A percentile compares a stretch with the other conserved stretches of the same genome.
These are phyloP conservation scores for Metopolophium dirhodum DNA, from an alignment of 1,140 invertebrate species.

Conservation along the genomic window DNA sequence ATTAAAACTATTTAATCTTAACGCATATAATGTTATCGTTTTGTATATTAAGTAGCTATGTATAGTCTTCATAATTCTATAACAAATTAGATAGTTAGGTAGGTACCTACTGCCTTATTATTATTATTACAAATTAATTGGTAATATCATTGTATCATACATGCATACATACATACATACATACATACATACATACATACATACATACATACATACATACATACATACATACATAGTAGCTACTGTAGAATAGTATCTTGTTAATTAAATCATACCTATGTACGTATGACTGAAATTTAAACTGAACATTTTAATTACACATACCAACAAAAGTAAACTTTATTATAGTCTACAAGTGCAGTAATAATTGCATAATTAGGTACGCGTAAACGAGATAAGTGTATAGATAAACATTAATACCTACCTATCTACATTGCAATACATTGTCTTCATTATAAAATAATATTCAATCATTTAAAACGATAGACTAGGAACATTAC, in stretches of 20 bases:
- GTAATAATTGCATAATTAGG: background rate
- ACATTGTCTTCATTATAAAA: background rate
- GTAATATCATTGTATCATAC: background rate
- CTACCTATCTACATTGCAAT: background rate
- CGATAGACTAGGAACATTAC: background rate
- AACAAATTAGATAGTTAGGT: background rate
- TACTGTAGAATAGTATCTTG: background rate
- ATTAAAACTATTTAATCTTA: background rate
- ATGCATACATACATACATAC: background rate
- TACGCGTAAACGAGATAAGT: background rate
- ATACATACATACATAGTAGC: background rate
- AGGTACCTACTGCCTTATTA: background rate
- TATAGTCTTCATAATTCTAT: background rate
- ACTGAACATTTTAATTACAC: background rate
- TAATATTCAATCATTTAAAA: background rate
- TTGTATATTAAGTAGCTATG: background rate
- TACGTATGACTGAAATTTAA: background rate
- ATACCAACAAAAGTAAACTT: background rate
- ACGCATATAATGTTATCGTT: background rate
- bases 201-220: background rate
- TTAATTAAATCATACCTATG: background rate
- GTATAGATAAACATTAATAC: background rate
- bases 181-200: background rate
- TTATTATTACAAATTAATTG: background rate
- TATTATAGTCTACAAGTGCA: background rate